A percentile compares a stretch with the other conserved stretches of the same genome.
Conservation (phyloP, 2,113 vertebrate species). For the Malurus cyaneus region DNA sequence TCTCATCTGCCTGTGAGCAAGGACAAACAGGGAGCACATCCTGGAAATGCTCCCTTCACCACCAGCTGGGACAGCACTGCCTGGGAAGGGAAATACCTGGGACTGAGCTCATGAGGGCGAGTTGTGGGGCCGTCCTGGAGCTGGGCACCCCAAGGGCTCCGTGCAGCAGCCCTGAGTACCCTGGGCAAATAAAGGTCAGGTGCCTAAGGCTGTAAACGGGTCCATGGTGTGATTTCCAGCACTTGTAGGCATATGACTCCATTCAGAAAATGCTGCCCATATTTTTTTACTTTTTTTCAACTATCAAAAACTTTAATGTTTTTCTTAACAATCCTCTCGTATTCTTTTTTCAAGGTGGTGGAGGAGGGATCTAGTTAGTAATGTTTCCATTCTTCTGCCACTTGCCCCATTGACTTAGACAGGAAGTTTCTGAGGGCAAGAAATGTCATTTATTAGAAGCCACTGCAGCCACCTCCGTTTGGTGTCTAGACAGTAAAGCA, state of each 20-base stretch:
- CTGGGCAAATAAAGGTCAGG: neutral
- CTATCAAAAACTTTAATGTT: neutral
- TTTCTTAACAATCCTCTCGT: neutral
- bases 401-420: neutral
- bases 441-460: neutral
- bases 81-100: fast-evolving
- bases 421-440: neutral
- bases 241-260: neutral
- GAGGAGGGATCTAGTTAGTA: neutral
- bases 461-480: neutral
- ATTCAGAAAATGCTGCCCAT: neutral
- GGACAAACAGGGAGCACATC: neutral
- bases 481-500: slow-evolving; percentile 1
- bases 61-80: neutral
- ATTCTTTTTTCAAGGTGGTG: neutral
- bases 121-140: neutral
- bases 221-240: neutral
- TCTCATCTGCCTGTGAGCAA: neutral
- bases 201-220: neutral
- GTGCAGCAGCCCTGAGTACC: neutral
- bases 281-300: neutral
- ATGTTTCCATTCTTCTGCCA: neutral
- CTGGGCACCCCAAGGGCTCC: neutral
- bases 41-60: neutral
- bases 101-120: neutral